Conservation (phyloP, 1,140 invertebrate species). For the Aethina tumida region DNA sequence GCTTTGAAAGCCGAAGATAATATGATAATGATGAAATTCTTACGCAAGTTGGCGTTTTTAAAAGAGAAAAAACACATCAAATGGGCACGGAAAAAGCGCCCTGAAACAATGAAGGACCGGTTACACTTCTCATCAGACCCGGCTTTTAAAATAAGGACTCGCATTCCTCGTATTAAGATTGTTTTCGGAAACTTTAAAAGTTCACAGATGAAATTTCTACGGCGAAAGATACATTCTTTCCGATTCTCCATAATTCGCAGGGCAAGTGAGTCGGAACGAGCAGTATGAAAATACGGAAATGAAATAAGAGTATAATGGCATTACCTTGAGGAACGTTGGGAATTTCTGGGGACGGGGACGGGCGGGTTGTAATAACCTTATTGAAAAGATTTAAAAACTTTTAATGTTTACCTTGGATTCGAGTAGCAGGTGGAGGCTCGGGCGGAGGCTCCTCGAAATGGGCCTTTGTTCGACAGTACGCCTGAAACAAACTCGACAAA, state of each 20-base stretch:
- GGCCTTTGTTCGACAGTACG: constrained; percentile 20
- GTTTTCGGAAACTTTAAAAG: constrained; percentile 24
- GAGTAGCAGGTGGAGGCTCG: constrained; percentile 19
- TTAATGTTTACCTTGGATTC: constrained; percentile 20
- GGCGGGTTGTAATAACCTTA: no score
- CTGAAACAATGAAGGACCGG: constrained; percentile 22
- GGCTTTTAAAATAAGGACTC: constrained; percentile 22
- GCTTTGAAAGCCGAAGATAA: constrained; percentile 6
- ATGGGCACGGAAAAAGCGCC: constrained; percentile 19
- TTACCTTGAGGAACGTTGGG: constrained; percentile 9
- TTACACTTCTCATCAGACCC: constrained; percentile 18
- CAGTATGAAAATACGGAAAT: constrained; percentile 15
- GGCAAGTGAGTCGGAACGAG: constrained; percentile 9
- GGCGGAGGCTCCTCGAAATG: constrained; percentile 7
- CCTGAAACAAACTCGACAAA: constrained; percentile 22
- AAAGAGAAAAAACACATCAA: constrained; percentile 20
- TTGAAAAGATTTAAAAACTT: constrained; percentile 10
- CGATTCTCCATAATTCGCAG: constrained; percentile 18
- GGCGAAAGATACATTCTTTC: constrained; percentile 24
- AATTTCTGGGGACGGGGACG: not conserved
- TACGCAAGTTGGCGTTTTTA: constrained; percentile 28
- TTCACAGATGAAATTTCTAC: constrained; percentile 27
- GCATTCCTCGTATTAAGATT: constrained; percentile 27
- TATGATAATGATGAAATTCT: constrained; percentile 29
- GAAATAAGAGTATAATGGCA: constrained; percentile 20